Evolutionary conservation across 2,113 vertebrate species (phyloP).

Genomic region (Trichechus manatus): DNA sequence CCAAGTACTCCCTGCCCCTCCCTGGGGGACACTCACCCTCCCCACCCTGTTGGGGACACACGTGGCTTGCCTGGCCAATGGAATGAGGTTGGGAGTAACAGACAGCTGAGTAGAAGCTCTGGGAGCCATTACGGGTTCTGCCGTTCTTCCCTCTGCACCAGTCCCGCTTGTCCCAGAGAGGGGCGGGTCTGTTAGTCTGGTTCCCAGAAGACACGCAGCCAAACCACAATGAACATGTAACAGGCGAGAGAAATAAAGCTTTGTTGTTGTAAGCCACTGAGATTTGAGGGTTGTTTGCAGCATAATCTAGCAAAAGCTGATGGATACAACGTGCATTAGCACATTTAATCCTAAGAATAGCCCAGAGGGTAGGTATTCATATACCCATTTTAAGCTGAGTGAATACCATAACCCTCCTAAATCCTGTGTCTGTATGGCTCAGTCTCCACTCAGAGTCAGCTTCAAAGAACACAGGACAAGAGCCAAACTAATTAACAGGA

Average conservation of each 20-base stretch:
- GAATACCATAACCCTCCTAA: background rate
- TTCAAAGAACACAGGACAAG: background rate
- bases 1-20: background rate
- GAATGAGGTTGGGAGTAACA: background rate
- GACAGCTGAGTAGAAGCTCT: background rate
- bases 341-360: background rate
- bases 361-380: background rate
- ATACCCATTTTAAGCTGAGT: background rate
- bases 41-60: background rate
- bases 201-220: background rate
- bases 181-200: background rate
- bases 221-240: background rate
- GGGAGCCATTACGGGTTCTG: background rate
- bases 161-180: background rate
- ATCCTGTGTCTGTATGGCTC: background rate
- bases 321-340: background rate
- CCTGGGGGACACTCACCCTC: background rate
- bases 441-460: background rate
- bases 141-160: background rate
- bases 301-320: background rate
- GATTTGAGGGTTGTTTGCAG: conserved; percentile 39
- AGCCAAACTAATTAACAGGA: conserved; percentile 56
- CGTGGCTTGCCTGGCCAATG: background rate
- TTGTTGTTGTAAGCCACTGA: conserved; percentile 1
- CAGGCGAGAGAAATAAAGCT: background rate